Percentiles rank a stretch among this genome's conserved stretches.
Evolutionary conservation across 64 coral and sea anemone species (phyloP).

Genomic region (Astreopora myriophthalma): DNA sequence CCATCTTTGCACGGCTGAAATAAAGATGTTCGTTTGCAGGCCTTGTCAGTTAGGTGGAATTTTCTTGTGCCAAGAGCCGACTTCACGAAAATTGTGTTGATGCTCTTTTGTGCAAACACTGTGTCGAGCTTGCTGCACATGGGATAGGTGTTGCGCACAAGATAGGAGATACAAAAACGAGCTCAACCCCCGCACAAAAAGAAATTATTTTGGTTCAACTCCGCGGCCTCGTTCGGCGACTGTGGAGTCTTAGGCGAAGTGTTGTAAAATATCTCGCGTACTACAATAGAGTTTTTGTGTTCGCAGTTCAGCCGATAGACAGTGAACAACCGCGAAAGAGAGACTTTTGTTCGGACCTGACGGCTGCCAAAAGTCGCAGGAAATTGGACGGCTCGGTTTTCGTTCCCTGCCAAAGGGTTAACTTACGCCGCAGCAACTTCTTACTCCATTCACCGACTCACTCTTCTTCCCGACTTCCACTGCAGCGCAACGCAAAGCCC

Average conservation of each 20-base stretch:
- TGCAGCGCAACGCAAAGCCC: constrained; percentile 45
- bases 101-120: background rate
- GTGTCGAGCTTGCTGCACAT: background rate
- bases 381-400: background rate
- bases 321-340: background rate
- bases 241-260: background rate
- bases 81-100: constrained; percentile 25
- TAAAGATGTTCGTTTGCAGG: constrained; percentile 32
- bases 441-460: constrained; percentile 74
- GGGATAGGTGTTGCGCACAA: background rate
- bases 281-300: constrained; percentile 51
- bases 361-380: background rate
- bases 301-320: background rate
- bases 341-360: background rate
- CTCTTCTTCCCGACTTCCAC: constrained; percentile 64
- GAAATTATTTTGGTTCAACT: background rate
- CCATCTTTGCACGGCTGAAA: background rate
- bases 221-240: background rate
- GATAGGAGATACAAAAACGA: background rate
- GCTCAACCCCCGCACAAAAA: constrained; percentile 6
- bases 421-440: constrained; percentile 60
- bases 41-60: constrained; percentile 30
- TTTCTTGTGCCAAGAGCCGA: constrained; percentile 26
- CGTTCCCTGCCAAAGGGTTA: constrained; percentile 21
- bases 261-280: constrained; percentile 32